Percentiles rank a stretch among this genome's conserved stretches.
phyloP scores from a whole-genome alignment of 2,888 invertebrate species.

The Plusia festucae region DNA sequence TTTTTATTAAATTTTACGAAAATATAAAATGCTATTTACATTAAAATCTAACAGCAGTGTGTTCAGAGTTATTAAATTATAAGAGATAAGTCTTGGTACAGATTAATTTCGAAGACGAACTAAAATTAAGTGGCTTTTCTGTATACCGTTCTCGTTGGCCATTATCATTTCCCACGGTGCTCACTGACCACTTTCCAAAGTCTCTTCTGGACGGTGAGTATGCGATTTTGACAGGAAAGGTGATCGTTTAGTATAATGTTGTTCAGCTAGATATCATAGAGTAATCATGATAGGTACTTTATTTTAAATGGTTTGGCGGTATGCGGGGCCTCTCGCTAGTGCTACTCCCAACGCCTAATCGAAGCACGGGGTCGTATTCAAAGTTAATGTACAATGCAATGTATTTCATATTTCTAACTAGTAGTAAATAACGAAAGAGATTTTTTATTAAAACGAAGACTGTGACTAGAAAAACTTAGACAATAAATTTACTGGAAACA shows the following conservation, averaged over 20 bases:
- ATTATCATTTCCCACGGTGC: slow-evolving; percentile 21
- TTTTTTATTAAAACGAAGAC: slow-evolving; percentile 56
- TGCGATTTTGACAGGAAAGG: slow-evolving; percentile 33
- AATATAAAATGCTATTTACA: not conserved
- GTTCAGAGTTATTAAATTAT: slow-evolving; percentile 26
- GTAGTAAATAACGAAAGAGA: slow-evolving; percentile 43
- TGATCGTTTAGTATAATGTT: slow-evolving; percentile 55
- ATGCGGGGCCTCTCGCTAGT: slow-evolving; percentile 63
- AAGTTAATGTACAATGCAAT: slow-evolving; percentile 66
- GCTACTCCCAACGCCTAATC: slow-evolving; percentile 71
- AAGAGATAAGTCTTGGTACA: slow-evolving; percentile 14
- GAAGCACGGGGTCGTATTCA: slow-evolving; percentile 72
- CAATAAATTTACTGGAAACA: slow-evolving; percentile 60
- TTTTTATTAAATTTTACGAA: not conserved
- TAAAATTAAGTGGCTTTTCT: slow-evolving; percentile 12
- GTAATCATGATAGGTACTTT: slow-evolving; percentile 46
- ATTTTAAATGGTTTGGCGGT: slow-evolving; percentile 53
- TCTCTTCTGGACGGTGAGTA: slow-evolving; percentile 53
- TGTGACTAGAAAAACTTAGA: slow-evolving; percentile 72
- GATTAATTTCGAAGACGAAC: slow-evolving; percentile 23
- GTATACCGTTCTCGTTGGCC: slow-evolving; percentile 13
- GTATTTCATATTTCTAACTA: slow-evolving; percentile 62
- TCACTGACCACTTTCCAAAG: slow-evolving; percentile 37
- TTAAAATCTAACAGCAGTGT: slow-evolving; percentile 53
- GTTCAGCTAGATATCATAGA: slow-evolving; percentile 52